Evolutionary conservation across 2,113 vertebrate genomes (phyloP).

Genomic region (Bufo bufo): DNA sequence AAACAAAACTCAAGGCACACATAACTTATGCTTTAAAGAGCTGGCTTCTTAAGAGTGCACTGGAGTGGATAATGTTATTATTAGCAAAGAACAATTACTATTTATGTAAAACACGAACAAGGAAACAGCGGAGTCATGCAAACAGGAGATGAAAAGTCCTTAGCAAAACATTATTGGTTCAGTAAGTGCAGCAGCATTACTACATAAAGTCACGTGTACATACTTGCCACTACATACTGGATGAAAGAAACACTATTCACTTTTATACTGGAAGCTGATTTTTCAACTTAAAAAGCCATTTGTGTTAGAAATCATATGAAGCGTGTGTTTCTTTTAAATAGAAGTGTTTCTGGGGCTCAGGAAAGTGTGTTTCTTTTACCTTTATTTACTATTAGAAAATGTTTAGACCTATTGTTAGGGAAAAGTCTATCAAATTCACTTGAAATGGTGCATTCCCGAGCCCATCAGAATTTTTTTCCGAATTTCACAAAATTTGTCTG

Average conservation of each 20-base stretch:
- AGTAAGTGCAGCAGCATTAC: not conserved
- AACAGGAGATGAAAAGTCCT: not conserved
- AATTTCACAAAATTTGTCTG: too few species aligned
- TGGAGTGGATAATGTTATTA: constrained; percentile 22
- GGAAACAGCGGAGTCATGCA: not conserved
- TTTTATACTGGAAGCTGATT: not conserved
- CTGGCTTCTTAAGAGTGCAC: constrained; percentile 9
- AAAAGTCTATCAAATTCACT: too few species aligned
- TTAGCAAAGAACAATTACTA: constrained; percentile 37
- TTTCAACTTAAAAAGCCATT: too few species aligned
- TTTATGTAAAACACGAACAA: constrained; percentile 28
- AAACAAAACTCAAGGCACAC: constrained; percentile 6
- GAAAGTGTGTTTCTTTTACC: too few species aligned
- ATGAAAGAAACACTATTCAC: not conserved
- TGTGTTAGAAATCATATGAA: too few species aligned
- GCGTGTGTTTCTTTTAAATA: too few species aligned
- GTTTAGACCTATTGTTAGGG: too few species aligned
- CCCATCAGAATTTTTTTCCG: too few species aligned
- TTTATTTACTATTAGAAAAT: too few species aligned
- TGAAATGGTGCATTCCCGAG: too few species aligned
- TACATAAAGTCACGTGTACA: not conserved
- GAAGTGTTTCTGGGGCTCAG: too few species aligned
- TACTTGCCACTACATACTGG: not conserved
- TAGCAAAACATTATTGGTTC: not conserved
- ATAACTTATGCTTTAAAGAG: not conserved